Evolutionary conservation across 2,888 invertebrate genomes (phyloP).

Genomic region (Athrips mouffetella): DNA sequence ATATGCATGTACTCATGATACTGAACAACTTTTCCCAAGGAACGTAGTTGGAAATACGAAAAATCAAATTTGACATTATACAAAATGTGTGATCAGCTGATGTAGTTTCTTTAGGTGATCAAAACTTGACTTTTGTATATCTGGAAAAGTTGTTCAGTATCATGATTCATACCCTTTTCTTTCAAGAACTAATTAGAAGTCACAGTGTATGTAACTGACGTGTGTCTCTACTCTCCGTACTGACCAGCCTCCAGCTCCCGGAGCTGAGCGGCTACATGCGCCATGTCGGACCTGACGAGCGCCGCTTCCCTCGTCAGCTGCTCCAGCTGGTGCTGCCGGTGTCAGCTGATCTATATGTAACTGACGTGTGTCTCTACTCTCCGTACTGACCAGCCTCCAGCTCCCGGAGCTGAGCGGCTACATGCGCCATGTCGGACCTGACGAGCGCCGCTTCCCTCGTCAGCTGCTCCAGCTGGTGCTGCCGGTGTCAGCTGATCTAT

Average conservation of each 20-base stretch:
- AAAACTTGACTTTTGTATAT: no score
- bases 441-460: constrained; percentile 80
- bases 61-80: no score
- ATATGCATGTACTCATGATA: no score
- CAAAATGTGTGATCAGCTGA: no score
- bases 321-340: constrained; percentile 81
- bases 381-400: constrained; percentile 55
- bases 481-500: constrained; percentile 85
- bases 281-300: constrained; percentile 83
- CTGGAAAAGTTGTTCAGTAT: no score
- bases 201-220: no score
- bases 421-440: constrained; percentile 81
- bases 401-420: constrained; percentile 77
- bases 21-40: no score
- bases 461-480: constrained; percentile 75
- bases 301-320: constrained; percentile 80
- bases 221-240: not conserved
- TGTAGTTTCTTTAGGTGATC: no score
- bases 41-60: no score
- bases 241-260: constrained; percentile 74
- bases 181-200: no score
- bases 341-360: no score
- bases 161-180: no score
- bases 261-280: constrained; percentile 79
- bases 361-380: not conserved